These are phyloP conservation scores for Eonycteris spelaea DNA, from an alignment of 2,113 vertebrate genomes.

Conservation along the genomic window DNA sequence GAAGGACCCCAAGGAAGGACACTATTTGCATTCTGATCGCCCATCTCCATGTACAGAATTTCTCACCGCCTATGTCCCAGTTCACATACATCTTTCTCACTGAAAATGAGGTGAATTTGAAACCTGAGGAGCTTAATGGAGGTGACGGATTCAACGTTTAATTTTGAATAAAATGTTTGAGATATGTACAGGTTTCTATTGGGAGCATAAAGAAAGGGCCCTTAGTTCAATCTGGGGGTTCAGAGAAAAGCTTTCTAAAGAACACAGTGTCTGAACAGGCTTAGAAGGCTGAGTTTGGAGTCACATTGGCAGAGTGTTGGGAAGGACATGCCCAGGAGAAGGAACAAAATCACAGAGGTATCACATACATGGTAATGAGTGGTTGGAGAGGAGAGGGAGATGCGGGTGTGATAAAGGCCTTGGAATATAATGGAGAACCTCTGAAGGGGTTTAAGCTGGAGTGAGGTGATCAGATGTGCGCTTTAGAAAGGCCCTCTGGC, in stretches of 20 bases:
- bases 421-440: background rate
- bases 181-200: background rate
- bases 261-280: background rate
- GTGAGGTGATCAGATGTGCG: background rate
- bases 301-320: background rate
- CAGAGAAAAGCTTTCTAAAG: background rate
- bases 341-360: background rate
- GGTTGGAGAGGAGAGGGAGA: background rate
- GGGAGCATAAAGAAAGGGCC: background rate
- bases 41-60: background rate
- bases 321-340: background rate
- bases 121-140: background rate
- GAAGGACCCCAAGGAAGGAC: background rate
- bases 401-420: background rate
- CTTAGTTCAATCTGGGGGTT: background rate
- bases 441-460: background rate
- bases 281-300: background rate
- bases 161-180: background rate
- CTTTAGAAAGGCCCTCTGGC: background rate
- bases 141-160: background rate
- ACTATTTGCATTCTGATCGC: background rate
- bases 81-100: background rate
- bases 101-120: background rate
- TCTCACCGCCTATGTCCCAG: background rate
- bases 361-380: background rate